A percentile compares a stretch with the other conserved stretches of the same genome.
Evolutionary conservation across 2,797 vertebrate genomes (phyloP).

Genomic region (Distichodus sexfasciatus): DNA sequence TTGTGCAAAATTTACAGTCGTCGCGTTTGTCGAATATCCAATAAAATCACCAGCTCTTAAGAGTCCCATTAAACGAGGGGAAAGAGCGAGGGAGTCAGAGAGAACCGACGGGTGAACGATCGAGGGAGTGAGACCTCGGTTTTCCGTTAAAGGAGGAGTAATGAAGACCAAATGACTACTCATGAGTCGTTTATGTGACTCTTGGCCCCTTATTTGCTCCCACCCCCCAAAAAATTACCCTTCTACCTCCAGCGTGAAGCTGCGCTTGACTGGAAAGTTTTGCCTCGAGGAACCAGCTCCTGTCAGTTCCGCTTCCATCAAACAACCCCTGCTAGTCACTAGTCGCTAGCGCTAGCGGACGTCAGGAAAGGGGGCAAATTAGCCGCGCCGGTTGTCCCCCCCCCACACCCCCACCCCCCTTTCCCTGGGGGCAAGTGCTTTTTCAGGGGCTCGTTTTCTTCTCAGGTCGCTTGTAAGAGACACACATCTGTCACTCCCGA

Average conservation of each 20-base stretch:
- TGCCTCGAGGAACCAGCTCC: slow-evolving; percentile 84
- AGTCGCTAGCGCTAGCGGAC: slow-evolving; percentile 80
- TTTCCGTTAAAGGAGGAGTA: slow-evolving; percentile 59
- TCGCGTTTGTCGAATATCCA: slow-evolving; percentile 71
- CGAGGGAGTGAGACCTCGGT: slow-evolving; percentile 6
- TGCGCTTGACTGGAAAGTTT: slow-evolving; percentile 93
- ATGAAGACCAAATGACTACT: slow-evolving; percentile 90
- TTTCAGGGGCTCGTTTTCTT: slow-evolving; percentile 60
- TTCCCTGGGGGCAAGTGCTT: slow-evolving; percentile 66
- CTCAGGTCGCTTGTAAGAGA: slow-evolving; percentile 88
- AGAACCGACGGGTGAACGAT: slow-evolving; percentile 13
- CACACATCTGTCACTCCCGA: slow-evolving; percentile 90
- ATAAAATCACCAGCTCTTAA: slow-evolving; percentile 44
- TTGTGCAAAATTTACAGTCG: slow-evolving; percentile 59
- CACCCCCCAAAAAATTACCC: slow-evolving; percentile 33
- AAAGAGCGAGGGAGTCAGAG: slow-evolving; percentile 15
- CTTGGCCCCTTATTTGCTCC: slow-evolving; percentile 25
- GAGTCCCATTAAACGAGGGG: slow-evolving; percentile 47
- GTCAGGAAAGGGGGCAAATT: slow-evolving; percentile 79
- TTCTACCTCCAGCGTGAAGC: slow-evolving; percentile 74
- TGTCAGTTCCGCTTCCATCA: slow-evolving; percentile 97
- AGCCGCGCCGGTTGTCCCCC: slow-evolving; percentile 71
- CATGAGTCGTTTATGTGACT: slow-evolving; percentile 83
- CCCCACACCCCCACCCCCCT: too few species aligned
- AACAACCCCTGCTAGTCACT: slow-evolving; percentile 80